These are phyloP conservation scores for Diadumene lineata DNA, from an alignment of 92 coral and sea anemone species.

Conservation along the genomic window DNA sequence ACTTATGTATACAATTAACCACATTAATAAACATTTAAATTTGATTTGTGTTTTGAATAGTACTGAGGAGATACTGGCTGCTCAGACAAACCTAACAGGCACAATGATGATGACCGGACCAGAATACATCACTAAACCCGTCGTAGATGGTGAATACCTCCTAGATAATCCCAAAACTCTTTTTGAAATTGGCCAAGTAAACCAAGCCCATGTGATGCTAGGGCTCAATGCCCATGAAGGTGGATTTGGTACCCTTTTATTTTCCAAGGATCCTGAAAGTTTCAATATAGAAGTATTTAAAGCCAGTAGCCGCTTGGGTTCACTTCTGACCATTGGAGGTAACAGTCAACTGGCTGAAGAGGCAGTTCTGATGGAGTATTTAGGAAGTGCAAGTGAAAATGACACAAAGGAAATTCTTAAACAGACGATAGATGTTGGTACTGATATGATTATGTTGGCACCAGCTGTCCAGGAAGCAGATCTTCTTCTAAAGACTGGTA, in stretches of 20 bases:
- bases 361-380: slow-evolving; percentile 37
- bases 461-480: slow-evolving; percentile 53
- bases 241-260: not conserved
- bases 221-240: slow-evolving; percentile 25
- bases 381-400: slow-evolving; percentile 34
- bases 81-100: slow-evolving; percentile 13
- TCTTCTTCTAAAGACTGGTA: slow-evolving; percentile 26
- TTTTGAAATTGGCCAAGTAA: slow-evolving; percentile 26
- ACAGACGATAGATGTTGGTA: slow-evolving; percentile 14
- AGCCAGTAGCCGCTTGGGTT: no score
- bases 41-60: not conserved
- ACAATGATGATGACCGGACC: not conserved
- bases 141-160: slow-evolving; percentile 46
- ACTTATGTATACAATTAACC: not conserved
- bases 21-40: not conserved
- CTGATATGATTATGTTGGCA: slow-evolving; percentile 31
- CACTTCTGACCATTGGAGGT: no score
- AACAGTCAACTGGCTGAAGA: slow-evolving; percentile 25
- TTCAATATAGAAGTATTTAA: no score
- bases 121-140: slow-evolving; percentile 10
- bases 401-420: slow-evolving; percentile 18
- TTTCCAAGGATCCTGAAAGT: not conserved
- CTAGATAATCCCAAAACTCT: slow-evolving; percentile 42
- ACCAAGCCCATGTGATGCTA: slow-evolving; percentile 38
- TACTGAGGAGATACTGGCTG: slow-evolving; percentile 33